These are phyloP conservation scores for Paramormyrops hopkinsi DNA, from an alignment of 2,797 vertebrate genomes.

Conservation along the genomic window DNA sequence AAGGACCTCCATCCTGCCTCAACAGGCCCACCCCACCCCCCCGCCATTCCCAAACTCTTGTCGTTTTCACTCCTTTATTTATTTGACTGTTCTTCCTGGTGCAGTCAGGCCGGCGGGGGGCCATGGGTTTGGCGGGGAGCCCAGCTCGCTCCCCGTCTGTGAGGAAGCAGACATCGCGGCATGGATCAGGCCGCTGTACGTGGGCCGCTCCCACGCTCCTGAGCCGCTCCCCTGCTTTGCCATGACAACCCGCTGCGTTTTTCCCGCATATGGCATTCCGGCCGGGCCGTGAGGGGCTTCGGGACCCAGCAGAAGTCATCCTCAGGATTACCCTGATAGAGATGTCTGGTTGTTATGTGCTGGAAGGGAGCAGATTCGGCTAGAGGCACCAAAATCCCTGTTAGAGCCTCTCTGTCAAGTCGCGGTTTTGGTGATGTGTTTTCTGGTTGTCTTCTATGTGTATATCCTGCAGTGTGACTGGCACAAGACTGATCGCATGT, in stretches of 20 bases:
- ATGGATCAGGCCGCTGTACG: not conserved
- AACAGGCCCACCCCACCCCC: not conserved
- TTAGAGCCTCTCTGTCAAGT: not conserved
- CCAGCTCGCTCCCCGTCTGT: not conserved
- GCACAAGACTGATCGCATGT: not conserved
- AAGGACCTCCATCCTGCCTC: not conserved
- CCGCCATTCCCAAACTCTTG: not conserved
- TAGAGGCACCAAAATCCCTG: not conserved
- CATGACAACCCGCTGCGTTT: not conserved
- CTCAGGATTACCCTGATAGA: not conserved
- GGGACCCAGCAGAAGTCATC: not conserved
- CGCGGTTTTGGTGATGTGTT: not conserved
- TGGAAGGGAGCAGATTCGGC: not conserved
- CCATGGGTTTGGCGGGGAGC: not conserved
- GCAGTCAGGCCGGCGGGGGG: not conserved
- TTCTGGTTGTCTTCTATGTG: not conserved
- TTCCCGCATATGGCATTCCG: not conserved
- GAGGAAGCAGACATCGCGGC: not conserved
- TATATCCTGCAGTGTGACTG: not conserved
- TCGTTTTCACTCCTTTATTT: not conserved
- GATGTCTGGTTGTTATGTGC: not conserved
- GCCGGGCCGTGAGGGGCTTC: not conserved
- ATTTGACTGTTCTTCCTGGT: not conserved
- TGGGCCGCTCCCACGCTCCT: not conserved
- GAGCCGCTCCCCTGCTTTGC: not conserved